Evolutionary conservation across 2,888 invertebrate species (phyloP).

Genomic region (Salpingus planirostris): DNA sequence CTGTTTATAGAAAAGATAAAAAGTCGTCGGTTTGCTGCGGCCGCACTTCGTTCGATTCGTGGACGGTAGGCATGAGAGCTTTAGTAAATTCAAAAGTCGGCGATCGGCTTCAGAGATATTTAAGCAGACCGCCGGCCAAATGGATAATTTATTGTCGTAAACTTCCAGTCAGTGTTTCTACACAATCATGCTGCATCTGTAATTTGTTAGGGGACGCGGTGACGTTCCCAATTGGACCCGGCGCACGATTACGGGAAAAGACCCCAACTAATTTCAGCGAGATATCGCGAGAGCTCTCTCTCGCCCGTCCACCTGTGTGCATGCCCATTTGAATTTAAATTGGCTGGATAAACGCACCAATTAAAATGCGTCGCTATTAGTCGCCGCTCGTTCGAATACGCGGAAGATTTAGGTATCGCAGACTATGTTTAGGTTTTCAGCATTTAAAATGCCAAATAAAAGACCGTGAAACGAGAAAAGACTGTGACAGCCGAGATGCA

Average conservation of each 20-base stretch:
- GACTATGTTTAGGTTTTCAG: slow-evolving; percentile 17
- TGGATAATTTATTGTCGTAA: slow-evolving; percentile 28
- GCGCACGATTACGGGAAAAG: no score
- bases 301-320: no score
- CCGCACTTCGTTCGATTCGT: slow-evolving; percentile 4
- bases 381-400: slow-evolving; percentile 16
- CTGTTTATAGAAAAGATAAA: no score
- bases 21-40: no score
- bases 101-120: slow-evolving; percentile 30
- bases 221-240: slow-evolving; percentile 14
- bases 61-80: slow-evolving; percentile 20
- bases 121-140: slow-evolving; percentile 27
- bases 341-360: slow-evolving; percentile 8
- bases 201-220: slow-evolving; percentile 14
- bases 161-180: slow-evolving; percentile 27
- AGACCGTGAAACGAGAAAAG: no score
- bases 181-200: slow-evolving; percentile 26
- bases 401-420: slow-evolving; percentile 25
- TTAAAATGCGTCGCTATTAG: slow-evolving; percentile 17
- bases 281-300: no score
- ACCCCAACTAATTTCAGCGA: no score
- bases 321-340: slow-evolving; percentile 5
- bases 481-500: slow-evolving; percentile 33
- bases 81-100: slow-evolving; percentile 31
- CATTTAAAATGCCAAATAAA: slow-evolving; percentile 8